Percentiles rank a stretch among this genome's conserved stretches.
Conservation (phyloP, 2,797 vertebrate genomes). For the Apogon hyalosoma region DNA sequence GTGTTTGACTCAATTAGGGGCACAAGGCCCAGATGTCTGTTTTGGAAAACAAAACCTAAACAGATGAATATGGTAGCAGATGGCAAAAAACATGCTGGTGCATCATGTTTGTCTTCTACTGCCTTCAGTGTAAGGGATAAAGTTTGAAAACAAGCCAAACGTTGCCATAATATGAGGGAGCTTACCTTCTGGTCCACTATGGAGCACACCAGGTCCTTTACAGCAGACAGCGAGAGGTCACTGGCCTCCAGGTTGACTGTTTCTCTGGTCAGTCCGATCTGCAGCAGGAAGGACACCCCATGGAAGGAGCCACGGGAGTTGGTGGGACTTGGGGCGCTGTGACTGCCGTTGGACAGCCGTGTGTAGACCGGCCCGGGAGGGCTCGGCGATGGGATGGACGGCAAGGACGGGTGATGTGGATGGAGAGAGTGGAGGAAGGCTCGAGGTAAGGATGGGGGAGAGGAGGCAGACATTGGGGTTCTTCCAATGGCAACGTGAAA, state of each 20-base stretch:
- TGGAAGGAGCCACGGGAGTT: conserved; percentile 93
- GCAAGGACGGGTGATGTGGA: conserved; percentile 87
- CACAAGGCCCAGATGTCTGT: conserved; percentile 71
- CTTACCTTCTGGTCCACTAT: conserved; percentile 98
- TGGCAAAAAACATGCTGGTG: conserved; percentile 55
- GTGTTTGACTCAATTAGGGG: conserved; percentile 61
- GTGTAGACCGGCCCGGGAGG: conserved; percentile 86
- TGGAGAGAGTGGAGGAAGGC: conserved; percentile 88
- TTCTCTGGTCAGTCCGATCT: conserved; percentile 96
- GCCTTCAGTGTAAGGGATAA: conserved; percentile 16
- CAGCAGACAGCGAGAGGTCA: conserved; percentile 92
- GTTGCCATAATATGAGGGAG: neutral
- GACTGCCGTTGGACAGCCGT: conserved; percentile 94
- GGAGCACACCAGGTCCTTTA: conserved; percentile 97
- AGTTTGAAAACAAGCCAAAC: conserved; percentile 36
- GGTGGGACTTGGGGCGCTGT: conserved; percentile 92
- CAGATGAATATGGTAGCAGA: conserved; percentile 60
- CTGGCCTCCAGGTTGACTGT: conserved; percentile 94
- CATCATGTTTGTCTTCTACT: conserved; percentile 23
- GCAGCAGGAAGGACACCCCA: conserved; percentile 94
- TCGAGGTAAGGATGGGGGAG: conserved; percentile 94
- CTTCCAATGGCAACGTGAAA: conserved; percentile 77
- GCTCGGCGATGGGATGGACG: conserved; percentile 87
- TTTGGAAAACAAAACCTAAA: conserved; percentile 67
- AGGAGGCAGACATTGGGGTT: conserved; percentile 97